A percentile compares a stretch with the other conserved stretches of the same genome.
These are phyloP conservation scores for Columba livia DNA, from an alignment of 2,113 vertebrate species.

Conservation along the genomic window DNA sequence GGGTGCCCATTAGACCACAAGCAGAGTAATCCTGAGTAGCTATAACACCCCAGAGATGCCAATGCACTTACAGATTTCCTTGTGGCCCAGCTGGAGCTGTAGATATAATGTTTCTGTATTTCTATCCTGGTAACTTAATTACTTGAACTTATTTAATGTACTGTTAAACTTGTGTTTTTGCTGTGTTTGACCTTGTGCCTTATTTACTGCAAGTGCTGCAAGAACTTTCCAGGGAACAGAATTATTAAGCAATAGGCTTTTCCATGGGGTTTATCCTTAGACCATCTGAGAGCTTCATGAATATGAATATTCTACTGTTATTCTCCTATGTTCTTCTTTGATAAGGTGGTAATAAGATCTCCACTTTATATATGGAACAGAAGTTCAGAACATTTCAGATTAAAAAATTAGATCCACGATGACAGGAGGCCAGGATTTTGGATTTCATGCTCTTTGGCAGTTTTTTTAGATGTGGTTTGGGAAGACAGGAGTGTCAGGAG, in stretches of 20 bases:
- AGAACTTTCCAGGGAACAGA: not conserved
- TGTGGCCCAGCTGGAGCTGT: not conserved
- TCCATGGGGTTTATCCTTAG: not conserved
- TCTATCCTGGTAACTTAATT: not conserved
- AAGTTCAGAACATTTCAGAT: not conserved
- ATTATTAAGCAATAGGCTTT: not conserved
- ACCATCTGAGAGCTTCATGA: not conserved
- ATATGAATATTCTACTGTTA: not conserved
- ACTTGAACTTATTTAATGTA: not conserved
- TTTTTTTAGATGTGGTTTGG: not conserved
- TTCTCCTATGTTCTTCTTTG: not conserved
- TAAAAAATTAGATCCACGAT: rapidly evolving
- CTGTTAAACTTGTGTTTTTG: not conserved
- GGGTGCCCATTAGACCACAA: rapidly evolving
- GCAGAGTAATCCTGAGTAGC: not conserved
- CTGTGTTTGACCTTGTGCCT: not conserved
- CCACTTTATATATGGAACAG: not conserved
- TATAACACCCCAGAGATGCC: not conserved
- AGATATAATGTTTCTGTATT: not conserved
- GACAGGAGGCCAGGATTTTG: not conserved
- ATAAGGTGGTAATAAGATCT: not conserved
- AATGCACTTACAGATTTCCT: not conserved
- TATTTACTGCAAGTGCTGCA: not conserved
- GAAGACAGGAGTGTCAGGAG: rapidly evolving
- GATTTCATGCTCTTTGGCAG: not conserved